Evolutionary conservation across 2,113 vertebrate genomes (phyloP), one percentile per base, ranked within the genome.

Genomic region (Leptobrachium leishanense): DNA sequence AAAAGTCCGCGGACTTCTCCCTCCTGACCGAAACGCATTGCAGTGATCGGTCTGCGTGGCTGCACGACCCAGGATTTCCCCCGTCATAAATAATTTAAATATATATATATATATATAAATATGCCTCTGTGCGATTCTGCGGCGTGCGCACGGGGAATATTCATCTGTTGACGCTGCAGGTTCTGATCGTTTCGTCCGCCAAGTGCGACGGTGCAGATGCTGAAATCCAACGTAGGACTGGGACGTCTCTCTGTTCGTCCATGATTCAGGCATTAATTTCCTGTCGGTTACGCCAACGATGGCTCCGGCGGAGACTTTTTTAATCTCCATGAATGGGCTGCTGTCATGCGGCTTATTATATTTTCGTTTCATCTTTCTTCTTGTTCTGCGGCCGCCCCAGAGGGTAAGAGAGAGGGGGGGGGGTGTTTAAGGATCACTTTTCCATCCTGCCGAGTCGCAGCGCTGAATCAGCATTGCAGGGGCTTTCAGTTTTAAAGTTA

Each of bases 231-330:
- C 10, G 12, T 69, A 20, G 42, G 46, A 40, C 20, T 3, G 46
- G 31, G 69, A 42, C 42, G 59, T 43, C 69, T 79, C 20, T 31
- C 15, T 31, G n/a, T 41, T 42, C 43, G 15, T 54, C 69, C 3
- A 42, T 41, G 59, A 53, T 68, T 55, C 79, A 75, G 81, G 83
- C 84, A 86, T 85, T 89, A 88, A 90, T 90, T 90, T 90, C 88
- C 88, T 89, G 0, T 79, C 73, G 76, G 78, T 88, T 82, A 82
- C 86, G 84, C 87, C 82, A 84, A 80, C 85, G 82, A 50, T 86
- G 74, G 75, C 76, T 74, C 79, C 83, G 85, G 86, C 88, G 84
- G 69, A 41, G 43, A 4, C 77, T 79, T 42, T 72, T 31, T 78
- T 86, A 81, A 87, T 90, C 85, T 84, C 75, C 62, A 83, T 85